Evolutionary conservation across 2,888 invertebrate genomes (phyloP), one percentile per base, ranked within the genome.

Genomic region (Epiperipatus broadwayi): DNA sequence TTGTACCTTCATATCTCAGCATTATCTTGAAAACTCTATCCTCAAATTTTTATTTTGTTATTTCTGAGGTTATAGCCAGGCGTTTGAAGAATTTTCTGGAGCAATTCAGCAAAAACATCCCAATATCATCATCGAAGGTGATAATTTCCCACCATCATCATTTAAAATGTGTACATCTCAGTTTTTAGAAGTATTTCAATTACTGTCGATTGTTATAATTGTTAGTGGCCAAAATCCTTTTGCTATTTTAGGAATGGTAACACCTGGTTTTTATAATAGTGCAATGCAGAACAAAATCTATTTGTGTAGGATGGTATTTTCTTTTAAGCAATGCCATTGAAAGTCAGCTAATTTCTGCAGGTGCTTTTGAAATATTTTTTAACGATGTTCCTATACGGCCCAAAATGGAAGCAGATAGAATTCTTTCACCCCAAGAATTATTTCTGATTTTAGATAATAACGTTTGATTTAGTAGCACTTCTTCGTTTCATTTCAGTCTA

Each of bases 361-460:
- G 97, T 43, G 97, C 97, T 39, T 97, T 95, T 67, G 93, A 95
- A 67, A 83, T 93, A 53, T 73, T 75, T 39, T 71, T 87, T 34
- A 84, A 89, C 61, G 71, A 89, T 66, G 85, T 95, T 54, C 93
- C 91, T 35, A 75, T 97, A 21, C 99, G 97, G 97, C 93, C 93
- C 0, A 99, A 99, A 65, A 57, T 97, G 43, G 87, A 95, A 64
- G 89, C 87, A 18, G 95, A 95, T 21, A 72, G 95, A 55, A 83
- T 97, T 59, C 95, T 95, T 22, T 83, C 87, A 48, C 87, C 91
- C 28, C 76, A 79, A 44, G 97, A 99, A 64, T 67, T 97, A 43
- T 85, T 95, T 55, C 87, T 93, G 65, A 95, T 95, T 48, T 83
- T 93, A 54, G 91, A 93, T 54, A 87, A 78, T 61, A 83, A 89